Percentiles rank a stretch among this genome's conserved stretches.
phyloP scores from a whole-genome alignment of 2,113 vertebrate genomes.

The Tor tambroides region DNA sequence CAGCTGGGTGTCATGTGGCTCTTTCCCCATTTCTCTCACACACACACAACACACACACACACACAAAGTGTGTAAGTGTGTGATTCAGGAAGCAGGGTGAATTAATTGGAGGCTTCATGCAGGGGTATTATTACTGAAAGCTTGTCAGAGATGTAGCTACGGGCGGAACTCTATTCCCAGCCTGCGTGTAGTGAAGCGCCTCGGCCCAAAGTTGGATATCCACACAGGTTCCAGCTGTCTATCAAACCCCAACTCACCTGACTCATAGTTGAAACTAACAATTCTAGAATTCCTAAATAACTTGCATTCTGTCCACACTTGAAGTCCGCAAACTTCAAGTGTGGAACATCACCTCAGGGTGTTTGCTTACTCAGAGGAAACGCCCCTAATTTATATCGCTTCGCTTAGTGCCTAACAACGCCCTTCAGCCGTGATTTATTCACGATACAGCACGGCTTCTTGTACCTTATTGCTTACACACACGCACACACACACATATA shows the following conservation, averaged over 20 bases:
- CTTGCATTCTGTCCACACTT: not conserved
- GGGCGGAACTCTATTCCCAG: constrained; percentile 75
- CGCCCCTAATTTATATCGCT: too few species aligned
- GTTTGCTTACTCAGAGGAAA: too few species aligned
- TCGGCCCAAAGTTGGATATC: constrained; percentile 49
- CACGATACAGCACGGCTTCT: too few species aligned
- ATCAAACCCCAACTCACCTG: constrained; percentile 62
- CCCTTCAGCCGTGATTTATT: too few species aligned
- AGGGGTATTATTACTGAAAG: constrained; percentile 76
- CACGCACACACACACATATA: too few species aligned
- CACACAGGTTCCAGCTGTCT: constrained; percentile 59
- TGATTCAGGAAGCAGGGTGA: constrained; percentile 71
- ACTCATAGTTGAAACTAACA: constrained; percentile 18
- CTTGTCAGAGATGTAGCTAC: constrained; percentile 75
- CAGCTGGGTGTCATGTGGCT: constrained; percentile 67
- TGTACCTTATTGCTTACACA: too few species aligned
- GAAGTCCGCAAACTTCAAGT: too few species aligned
- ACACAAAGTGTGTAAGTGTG: constrained; percentile 54
- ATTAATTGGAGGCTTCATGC: constrained; percentile 78
- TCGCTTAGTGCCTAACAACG: too few species aligned
- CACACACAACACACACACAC: constrained; percentile 11
- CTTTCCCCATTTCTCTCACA: constrained; percentile 60
- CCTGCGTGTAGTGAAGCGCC: constrained; percentile 68
- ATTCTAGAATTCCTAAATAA: not conserved
- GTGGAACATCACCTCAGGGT: too few species aligned